Percentiles rank a stretch among this genome's conserved stretches.
Conservation (phyloP, 2,797 vertebrate genomes). For the Australoheros facetus region DNA sequence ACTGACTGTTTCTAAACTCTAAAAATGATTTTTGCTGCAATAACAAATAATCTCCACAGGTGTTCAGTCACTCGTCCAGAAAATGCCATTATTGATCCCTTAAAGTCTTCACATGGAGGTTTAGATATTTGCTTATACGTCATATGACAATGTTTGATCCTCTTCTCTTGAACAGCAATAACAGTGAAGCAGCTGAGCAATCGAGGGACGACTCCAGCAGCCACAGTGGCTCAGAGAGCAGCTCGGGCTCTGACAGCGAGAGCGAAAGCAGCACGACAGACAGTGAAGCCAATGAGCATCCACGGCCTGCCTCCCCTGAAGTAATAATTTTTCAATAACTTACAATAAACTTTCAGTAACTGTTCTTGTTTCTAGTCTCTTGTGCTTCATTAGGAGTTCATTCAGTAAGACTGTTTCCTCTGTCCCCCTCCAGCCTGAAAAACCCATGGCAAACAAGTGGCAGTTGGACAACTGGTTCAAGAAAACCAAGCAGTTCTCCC, state of each 20-base stretch:
- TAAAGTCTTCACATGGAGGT: neutral
- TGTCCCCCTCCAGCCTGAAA: slow-evolving; percentile 86
- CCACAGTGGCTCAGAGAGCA: slow-evolving; percentile 97
- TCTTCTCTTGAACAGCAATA: slow-evolving; percentile 79
- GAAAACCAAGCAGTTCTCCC: slow-evolving; percentile 93
- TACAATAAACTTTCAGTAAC: too few relatives aligned
- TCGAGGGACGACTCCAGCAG: slow-evolving; percentile 96
- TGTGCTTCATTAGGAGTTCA: neutral
- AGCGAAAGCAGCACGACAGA: slow-evolving; percentile 98
- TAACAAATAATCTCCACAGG: neutral
- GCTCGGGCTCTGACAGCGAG: slow-evolving; percentile 97
- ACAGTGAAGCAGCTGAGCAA: slow-evolving; percentile 93
- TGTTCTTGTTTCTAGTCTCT: neutral
- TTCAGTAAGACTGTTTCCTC: neutral
- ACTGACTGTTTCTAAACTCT: neutral
- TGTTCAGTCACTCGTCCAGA: neutral
- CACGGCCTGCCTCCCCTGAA: slow-evolving; percentile 90
- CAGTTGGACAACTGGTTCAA: slow-evolving; percentile 99
- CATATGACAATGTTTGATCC: neutral
- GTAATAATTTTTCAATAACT: slow-evolving; percentile 68
- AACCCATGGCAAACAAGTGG: slow-evolving; percentile 95
- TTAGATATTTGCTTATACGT: neutral
- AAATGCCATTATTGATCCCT: neutral
- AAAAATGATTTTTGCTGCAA: neutral
- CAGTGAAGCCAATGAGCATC: slow-evolving; percentile 95